These are phyloP conservation scores for Montipora capitata DNA, from an alignment of 92 coral and sea anemone genomes.

Conservation along the genomic window DNA sequence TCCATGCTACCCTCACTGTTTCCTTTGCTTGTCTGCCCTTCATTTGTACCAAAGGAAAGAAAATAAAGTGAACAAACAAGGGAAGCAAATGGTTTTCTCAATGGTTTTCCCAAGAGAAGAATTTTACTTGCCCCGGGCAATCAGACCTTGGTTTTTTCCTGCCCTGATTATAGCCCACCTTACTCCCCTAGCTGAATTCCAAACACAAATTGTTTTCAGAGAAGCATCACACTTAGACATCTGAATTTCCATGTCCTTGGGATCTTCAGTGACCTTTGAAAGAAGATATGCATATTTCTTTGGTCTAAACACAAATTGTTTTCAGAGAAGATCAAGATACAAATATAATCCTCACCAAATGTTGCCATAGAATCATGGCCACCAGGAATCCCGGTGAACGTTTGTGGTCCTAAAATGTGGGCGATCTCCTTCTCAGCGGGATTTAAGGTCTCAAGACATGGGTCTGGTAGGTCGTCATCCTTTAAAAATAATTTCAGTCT, in stretches of 20 bases:
- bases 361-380: too few species aligned
- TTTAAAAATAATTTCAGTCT: too few species aligned
- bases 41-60: background rate
- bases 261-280: slow-evolving; percentile 1
- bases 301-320: slow-evolving; percentile 8
- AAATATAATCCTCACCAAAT: too few species aligned
- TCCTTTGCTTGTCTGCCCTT: slow-evolving; percentile 41
- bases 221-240: background rate
- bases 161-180: slow-evolving; percentile 17
- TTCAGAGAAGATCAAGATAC: too few species aligned
- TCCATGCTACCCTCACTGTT: background rate
- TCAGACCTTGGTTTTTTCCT: background rate
- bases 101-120: background rate
- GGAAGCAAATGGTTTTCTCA: slow-evolving; percentile 8
- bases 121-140: background rate
- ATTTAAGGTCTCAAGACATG: too few species aligned
- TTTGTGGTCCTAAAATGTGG: too few species aligned
- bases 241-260: slow-evolving; percentile 1
- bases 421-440: too few species aligned
- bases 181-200: background rate
- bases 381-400: too few species aligned
- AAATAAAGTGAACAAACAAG: slow-evolving; percentile 6
- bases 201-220: too few species aligned
- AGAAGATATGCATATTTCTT: slow-evolving; percentile 5
- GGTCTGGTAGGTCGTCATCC: too few species aligned